Evolutionary conservation across 2,888 invertebrate genomes (phyloP), one percentile per base, ranked within the genome.

Genomic region (Shargacucullia verbasci): DNA sequence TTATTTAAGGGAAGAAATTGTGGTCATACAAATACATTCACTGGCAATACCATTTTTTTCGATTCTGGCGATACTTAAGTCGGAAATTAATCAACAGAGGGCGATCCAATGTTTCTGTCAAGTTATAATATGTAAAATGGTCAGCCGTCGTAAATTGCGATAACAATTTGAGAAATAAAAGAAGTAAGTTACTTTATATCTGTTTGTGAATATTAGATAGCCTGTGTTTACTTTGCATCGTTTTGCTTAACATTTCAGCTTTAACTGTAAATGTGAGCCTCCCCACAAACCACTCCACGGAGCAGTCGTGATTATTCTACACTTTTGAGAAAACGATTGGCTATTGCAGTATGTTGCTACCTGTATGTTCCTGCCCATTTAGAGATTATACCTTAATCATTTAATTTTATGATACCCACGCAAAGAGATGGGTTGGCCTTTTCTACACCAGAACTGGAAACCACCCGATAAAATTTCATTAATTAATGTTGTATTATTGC

Each of bases 41-140:
- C 59, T 58, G 66, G 85, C 66, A 84, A 82, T 76, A 81, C 78
- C 60, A 56, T 43, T 15, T 76, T 83, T 85, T 86, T 86, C 65
- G 56, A 20, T 55, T 52, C 76, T 86, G 86, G 88, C 88, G 85
- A 88, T 85, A 88, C 88, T 78, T 57, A n/a, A 3, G 0, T 10
- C 31, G 9, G 8, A 38, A 41, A 53, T 20, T 45, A 11, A n/a
- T 45, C 62, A 57, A 40, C 33, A 81, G 79, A 78, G 77, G 84
- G 81, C 81, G 80, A 70, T 67, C 44, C 39, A 14, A 33, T 41
- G 47, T 46, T 59, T 44, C 58, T 59, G 62, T 60, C 70, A 61
- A 59, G 49, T 53, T 46, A 37, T 0, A 11, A n/a, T 25, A 46
- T n/a, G 12, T 39, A 31, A 48, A 54, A 46, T 43, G n/a, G 5